Conservation (phyloP, 2,888 invertebrate genomes). For the Onchidella celtica region DNA sequence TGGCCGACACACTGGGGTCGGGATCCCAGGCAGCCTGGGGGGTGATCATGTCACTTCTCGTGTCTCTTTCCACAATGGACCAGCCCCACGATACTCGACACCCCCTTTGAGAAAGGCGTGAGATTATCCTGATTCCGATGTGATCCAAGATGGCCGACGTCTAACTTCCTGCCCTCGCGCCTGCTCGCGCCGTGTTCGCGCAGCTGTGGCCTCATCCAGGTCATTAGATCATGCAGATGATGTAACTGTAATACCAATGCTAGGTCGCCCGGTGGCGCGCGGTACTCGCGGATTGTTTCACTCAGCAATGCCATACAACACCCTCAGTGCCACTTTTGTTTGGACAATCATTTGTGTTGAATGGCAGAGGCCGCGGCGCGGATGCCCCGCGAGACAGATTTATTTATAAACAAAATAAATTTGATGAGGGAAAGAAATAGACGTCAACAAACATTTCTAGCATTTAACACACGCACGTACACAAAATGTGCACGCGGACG, state of each 20-base stretch:
- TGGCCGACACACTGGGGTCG: background rate
- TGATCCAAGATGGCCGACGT: constrained; percentile 29
- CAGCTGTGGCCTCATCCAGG: background rate
- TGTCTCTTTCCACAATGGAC: background rate
- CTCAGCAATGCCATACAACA: no score
- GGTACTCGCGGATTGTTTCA: no score
- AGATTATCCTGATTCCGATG: constrained; percentile 17
- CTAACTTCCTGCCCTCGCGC: background rate
- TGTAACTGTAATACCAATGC: background rate
- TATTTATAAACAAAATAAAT: no score
- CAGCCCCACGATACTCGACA: constrained; percentile 15
- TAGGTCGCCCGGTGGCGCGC: background rate
- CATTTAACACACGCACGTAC: no score
- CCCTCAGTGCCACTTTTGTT: no score
- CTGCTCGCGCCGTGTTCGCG: constrained; percentile 2
- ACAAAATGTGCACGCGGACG: no score
- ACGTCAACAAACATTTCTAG: no score
- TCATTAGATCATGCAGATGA: background rate
- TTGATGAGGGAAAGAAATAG: no score
- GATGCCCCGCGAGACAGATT: no score
- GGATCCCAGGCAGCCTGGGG: background rate
- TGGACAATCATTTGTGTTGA: no score
- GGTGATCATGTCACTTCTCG: constrained; percentile 31
- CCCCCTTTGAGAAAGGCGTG: constrained; percentile 15
- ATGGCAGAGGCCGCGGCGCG: no score